Evolutionary conservation across 2,888 invertebrate genomes (phyloP).

Genomic region (Biston betularia): DNA sequence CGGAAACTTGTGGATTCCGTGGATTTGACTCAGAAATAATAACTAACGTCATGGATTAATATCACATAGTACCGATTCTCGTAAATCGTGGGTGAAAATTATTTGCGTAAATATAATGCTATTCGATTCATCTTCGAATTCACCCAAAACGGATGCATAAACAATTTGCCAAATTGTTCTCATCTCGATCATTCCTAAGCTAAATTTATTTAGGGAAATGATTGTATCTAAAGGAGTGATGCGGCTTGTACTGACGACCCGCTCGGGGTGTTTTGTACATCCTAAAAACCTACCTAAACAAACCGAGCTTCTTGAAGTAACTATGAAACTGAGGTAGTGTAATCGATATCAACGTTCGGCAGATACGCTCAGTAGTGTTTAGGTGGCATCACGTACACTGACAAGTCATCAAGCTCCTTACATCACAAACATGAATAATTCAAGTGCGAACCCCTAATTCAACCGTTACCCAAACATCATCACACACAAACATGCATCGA

Average conservation of each 20-base stretch:
- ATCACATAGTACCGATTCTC: constrained; percentile 9
- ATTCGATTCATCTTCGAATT: constrained; percentile 9
- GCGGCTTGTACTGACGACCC: no score
- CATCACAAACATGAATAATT: constrained; percentile 47
- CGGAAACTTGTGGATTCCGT: constrained; percentile 19
- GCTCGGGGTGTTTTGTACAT: no score
- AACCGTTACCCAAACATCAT: constrained; percentile 54
- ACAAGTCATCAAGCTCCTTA: constrained; percentile 28
- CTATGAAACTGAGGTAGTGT: no score
- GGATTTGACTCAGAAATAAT: constrained; percentile 28
- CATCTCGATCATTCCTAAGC: not conserved
- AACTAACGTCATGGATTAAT: constrained; percentile 10
- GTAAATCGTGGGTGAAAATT: constrained; percentile 15
- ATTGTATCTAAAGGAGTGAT: no score
- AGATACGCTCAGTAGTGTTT: not conserved
- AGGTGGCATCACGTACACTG: not conserved
- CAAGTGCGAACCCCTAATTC: constrained; percentile 42
- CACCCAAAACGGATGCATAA: constrained; percentile 15
- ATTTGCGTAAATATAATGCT: constrained; percentile 4
- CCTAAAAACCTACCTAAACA: no score
- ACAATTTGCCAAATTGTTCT: not conserved
- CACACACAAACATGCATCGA: constrained; percentile 37
- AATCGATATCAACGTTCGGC: not conserved
- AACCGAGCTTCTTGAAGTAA: no score
- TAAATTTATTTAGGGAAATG: no score